Percentiles rank a stretch among this genome's conserved stretches.
Conservation (phyloP, 2,113 vertebrate genomes). For the Pelobates fuscus region DNA sequence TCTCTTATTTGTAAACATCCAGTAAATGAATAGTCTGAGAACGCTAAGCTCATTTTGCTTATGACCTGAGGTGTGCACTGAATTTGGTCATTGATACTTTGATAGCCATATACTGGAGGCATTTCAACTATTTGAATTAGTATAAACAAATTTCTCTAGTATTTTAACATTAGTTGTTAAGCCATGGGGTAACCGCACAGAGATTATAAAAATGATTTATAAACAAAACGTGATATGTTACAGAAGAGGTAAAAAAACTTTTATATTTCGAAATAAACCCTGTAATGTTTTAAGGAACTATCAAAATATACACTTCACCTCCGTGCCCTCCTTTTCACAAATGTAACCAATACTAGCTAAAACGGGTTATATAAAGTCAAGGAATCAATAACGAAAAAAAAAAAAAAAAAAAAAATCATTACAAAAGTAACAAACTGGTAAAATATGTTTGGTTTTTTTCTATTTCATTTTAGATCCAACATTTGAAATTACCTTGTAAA, state of each 20-base stretch:
- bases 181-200: background rate
- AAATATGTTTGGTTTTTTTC: no score
- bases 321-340: background rate
- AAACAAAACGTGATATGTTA: constrained; percentile 1
- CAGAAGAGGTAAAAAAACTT: constrained; percentile 8
- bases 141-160: constrained; percentile 39
- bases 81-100: constrained; percentile 51
- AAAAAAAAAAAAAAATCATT: no score
- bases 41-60: constrained; percentile 45
- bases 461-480: no score
- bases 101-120: constrained; percentile 46
- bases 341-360: constrained; percentile 8
- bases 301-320: constrained; percentile 12
- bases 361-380: background rate
- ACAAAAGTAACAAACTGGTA: no score
- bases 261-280: constrained; percentile 13
- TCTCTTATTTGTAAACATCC: constrained; percentile 49
- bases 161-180: constrained; percentile 29
- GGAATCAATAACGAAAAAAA: background rate
- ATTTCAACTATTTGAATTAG: constrained; percentile 27
- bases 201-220: constrained; percentile 16
- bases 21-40: constrained; percentile 51
- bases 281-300: constrained; percentile 2
- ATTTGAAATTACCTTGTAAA: no score
- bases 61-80: constrained; percentile 49